Evolutionary conservation across 2,113 vertebrate genomes (phyloP).

Genomic region (Lamprotornis superbus): DNA sequence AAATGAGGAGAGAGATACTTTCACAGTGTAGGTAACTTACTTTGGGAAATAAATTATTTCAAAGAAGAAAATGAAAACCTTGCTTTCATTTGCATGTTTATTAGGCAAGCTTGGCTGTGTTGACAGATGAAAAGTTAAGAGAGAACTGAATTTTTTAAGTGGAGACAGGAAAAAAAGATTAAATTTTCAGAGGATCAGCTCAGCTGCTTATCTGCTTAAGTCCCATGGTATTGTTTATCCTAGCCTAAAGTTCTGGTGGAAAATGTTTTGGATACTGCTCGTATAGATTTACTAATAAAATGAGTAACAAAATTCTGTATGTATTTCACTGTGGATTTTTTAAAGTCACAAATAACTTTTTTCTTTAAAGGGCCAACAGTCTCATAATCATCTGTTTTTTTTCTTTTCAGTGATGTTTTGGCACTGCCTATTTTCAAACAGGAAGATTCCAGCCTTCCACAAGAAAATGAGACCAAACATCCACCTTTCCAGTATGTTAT

Average conservation of each 20-base stretch:
- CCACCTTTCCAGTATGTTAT: conserved; percentile 84
- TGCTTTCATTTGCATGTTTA: not conserved
- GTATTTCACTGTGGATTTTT: not conserved
- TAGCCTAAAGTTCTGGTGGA: not conserved
- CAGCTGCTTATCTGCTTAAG: not conserved
- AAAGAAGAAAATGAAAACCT: not conserved
- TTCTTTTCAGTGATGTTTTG: conserved; percentile 79
- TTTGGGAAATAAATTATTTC: not conserved
- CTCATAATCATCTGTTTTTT: not conserved
- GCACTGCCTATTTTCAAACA: conserved; percentile 86
- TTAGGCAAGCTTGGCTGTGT: not conserved
- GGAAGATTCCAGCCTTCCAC: conserved; percentile 82
- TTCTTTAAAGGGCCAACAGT: not conserved
- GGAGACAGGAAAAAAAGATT: not conserved
- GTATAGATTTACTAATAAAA: not conserved
- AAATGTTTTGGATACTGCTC: not conserved
- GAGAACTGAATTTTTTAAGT: not conserved
- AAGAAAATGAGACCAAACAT: conserved; percentile 79
- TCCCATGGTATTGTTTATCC: not conserved
- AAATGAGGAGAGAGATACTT: not conserved
- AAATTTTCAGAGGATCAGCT: not conserved
- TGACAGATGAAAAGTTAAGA: not conserved
- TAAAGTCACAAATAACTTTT: not conserved
- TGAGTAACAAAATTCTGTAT: not conserved
- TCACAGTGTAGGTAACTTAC: not conserved